These are phyloP conservation scores for Lasiurus cinereus DNA, from an alignment of 2,113 vertebrate species.

Conservation along the genomic window DNA sequence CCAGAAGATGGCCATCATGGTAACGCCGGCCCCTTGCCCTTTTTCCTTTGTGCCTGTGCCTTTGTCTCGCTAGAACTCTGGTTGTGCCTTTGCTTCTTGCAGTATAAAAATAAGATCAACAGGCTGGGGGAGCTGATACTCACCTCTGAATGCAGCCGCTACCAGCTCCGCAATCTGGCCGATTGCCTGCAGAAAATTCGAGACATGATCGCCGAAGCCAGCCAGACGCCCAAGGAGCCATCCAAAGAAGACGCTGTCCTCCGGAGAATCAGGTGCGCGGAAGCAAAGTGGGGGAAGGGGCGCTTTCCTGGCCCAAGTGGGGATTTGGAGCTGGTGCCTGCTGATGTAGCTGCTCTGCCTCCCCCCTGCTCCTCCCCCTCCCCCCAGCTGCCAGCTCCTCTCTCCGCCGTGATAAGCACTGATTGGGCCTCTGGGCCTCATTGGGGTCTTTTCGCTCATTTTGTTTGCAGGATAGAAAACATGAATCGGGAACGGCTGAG, in stretches of 20 bases:
- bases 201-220: slow-evolving; percentile 90
- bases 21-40: slow-evolving; percentile 69
- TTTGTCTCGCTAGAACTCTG: background rate
- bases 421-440: slow-evolving; percentile 18
- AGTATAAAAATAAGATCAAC: slow-evolving; percentile 95
- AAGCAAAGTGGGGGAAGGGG: rapidly evolving
- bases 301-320: no score
- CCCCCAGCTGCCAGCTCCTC: no score
- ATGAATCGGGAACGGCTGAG: slow-evolving; percentile 89
- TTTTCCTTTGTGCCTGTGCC: background rate
- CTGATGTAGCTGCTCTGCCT: background rate
- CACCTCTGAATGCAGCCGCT: slow-evolving; percentile 93
- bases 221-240: slow-evolving; percentile 85
- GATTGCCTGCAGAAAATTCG: slow-evolving; percentile 95
- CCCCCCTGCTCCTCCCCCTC: no score
- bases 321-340: background rate
- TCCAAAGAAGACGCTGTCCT: slow-evolving; percentile 88
- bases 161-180: slow-evolving; percentile 94
- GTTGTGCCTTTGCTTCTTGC: background rate
- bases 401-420: background rate
- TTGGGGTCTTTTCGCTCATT: slow-evolving; percentile 57
- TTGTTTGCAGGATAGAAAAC: slow-evolving; percentile 87
- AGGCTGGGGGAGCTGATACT: slow-evolving; percentile 94
- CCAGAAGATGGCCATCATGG: slow-evolving; percentile 90
- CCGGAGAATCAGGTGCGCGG: slow-evolving; percentile 88